Evolutionary conservation across 2,113 vertebrate species (phyloP).

Genomic region (Ammospiza caudacuta): DNA sequence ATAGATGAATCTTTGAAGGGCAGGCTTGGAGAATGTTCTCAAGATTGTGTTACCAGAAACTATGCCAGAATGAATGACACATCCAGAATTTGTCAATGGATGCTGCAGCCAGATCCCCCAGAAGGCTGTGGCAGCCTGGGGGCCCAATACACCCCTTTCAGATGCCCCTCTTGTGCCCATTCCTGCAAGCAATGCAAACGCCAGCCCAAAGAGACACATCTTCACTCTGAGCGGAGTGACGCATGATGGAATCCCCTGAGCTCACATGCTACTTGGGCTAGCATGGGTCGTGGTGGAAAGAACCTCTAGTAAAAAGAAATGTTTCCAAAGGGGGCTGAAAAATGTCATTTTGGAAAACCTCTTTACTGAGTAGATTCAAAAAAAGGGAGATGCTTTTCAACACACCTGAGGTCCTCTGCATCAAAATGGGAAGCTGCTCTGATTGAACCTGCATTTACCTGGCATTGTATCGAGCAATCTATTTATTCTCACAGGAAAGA

Average conservation of each 20-base stretch:
- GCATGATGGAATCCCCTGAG: accelerated
- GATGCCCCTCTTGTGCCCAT: not conserved
- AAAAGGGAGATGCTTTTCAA: not conserved
- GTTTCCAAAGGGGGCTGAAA: not conserved
- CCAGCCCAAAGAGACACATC: accelerated
- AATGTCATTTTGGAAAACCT: not conserved
- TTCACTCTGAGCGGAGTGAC: accelerated
- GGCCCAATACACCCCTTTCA: accelerated
- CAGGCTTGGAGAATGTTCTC: not conserved
- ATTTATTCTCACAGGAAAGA: not conserved
- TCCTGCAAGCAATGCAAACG: accelerated
- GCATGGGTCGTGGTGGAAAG: not conserved
- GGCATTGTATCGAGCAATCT: not conserved
- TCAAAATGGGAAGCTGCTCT: not conserved
- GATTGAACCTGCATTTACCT: not conserved
- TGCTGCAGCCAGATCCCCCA: not conserved
- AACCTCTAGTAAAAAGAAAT: not conserved
- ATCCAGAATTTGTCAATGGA: accelerated
- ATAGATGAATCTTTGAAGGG: too few species aligned
- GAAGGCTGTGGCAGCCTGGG: not conserved
- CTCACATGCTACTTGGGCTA: accelerated
- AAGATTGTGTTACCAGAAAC: not conserved
- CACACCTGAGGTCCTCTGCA: not conserved
- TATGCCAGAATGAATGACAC: accelerated
- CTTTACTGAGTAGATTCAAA: not conserved